phyloP scores from a whole-genome alignment of 92 coral and sea anemone genomes.

The Virgularia gustaviana region DNA sequence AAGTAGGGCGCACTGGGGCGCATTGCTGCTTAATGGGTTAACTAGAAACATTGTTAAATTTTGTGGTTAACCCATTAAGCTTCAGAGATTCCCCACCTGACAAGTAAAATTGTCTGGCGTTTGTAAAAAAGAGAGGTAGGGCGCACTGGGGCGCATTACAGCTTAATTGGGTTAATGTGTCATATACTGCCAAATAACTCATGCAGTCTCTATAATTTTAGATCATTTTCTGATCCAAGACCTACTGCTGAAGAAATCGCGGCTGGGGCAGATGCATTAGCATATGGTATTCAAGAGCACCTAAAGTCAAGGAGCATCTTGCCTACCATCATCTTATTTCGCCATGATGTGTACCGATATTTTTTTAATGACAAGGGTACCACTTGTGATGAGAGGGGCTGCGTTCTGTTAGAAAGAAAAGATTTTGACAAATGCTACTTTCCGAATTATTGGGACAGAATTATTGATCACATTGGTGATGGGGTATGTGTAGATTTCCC shows the following conservation, averaged over 20 bases:
- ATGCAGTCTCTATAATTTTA: neutral
- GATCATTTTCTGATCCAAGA: slow-evolving; percentile 19
- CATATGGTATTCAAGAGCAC: slow-evolving; percentile 19
- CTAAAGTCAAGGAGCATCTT: slow-evolving; percentile 19
- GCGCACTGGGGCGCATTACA: neutral
- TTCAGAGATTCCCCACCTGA: no score
- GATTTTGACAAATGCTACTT: slow-evolving; percentile 31
- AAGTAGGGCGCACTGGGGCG: no score
- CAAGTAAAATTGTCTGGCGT: no score
- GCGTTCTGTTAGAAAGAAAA: slow-evolving; percentile 3
- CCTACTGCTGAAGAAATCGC: neutral
- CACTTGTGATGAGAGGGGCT: slow-evolving; percentile 23
- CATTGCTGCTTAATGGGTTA: no score
- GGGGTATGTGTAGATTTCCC: slow-evolving; percentile 46
- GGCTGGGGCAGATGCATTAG: slow-evolving; percentile 18
- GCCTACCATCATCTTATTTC: slow-evolving; percentile 30
- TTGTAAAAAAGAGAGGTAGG: neutral
- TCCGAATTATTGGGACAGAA: slow-evolving; percentile 39
- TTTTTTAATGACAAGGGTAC: slow-evolving; percentile 18
- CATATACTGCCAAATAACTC: neutral
- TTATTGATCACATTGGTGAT: slow-evolving; percentile 45
- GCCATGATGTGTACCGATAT: slow-evolving; percentile 8
- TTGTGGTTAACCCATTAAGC: no score
- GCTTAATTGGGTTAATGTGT: neutral
- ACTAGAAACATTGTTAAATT: no score